Evolutionary conservation across 2,797 vertebrate species (phyloP).

Genomic region (Numenius phaeopus): DNA sequence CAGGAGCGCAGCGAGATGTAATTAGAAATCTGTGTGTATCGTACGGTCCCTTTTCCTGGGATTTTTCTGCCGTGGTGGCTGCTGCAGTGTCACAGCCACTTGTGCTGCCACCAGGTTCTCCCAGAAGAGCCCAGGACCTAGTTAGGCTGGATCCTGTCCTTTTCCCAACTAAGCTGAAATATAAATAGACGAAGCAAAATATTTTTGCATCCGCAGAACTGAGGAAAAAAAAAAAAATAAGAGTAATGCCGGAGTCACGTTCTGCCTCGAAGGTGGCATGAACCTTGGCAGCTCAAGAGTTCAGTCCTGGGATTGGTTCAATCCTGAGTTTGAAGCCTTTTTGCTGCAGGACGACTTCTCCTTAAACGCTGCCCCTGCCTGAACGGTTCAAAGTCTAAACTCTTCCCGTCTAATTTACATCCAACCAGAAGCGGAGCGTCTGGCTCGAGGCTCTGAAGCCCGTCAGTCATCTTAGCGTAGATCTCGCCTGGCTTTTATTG

Average conservation of each 20-base stretch:
- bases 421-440: neutral
- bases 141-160: neutral
- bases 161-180: neutral
- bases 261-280: neutral
- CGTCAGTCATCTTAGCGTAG: neutral
- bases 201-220: too few species aligned
- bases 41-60: fast-evolving
- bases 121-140: neutral
- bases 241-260: neutral
- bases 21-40: too few species aligned
- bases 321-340: neutral
- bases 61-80: fast-evolving
- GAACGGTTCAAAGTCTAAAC: neutral
- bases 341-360: neutral
- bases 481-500: neutral
- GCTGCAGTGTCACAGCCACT: neutral
- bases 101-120: neutral
- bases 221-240: neutral
- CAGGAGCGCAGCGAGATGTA: neutral
- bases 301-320: neutral
- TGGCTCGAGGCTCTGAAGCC: neutral
- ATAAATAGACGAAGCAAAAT: neutral
- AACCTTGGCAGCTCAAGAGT: neutral
- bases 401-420: neutral
- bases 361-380: neutral